phyloP scores from a whole-genome alignment of 2,113 vertebrate genomes.

The Sclerurus mexicanus region DNA sequence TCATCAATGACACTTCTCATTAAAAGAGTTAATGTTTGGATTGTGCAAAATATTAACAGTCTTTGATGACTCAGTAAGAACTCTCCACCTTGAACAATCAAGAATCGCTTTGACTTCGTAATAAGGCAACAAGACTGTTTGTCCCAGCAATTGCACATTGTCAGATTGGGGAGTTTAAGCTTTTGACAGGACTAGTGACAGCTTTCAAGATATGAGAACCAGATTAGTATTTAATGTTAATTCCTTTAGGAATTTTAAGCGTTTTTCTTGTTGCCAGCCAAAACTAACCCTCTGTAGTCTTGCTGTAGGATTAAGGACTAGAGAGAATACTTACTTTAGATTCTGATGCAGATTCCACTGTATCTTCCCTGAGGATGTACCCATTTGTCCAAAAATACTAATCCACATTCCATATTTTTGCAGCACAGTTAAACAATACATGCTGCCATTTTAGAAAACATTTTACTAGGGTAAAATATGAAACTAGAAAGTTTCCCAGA shows the following conservation, averaged over 20 bases:
- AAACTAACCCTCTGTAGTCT: neutral
- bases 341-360: neutral
- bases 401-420: neutral
- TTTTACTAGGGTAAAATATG: neutral
- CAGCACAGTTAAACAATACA: neutral
- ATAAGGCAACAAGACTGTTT: neutral
- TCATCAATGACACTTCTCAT: neutral
- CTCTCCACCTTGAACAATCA: neutral
- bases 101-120: neutral
- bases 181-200: neutral
- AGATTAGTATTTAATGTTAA: neutral
- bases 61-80: neutral
- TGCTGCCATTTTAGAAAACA: neutral
- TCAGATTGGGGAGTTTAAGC: neutral
- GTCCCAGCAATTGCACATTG: neutral
- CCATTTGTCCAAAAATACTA: neutral
- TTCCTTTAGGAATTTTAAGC: neutral
- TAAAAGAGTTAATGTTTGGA: neutral
- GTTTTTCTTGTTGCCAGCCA: neutral
- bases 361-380: neutral
- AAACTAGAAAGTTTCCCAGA: neutral
- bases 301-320: neutral
- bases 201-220: neutral
- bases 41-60: neutral
- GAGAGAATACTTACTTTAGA: neutral